Conservation (phyloP, 2,113 vertebrate genomes). For the Ochotona curzoniae region DNA sequence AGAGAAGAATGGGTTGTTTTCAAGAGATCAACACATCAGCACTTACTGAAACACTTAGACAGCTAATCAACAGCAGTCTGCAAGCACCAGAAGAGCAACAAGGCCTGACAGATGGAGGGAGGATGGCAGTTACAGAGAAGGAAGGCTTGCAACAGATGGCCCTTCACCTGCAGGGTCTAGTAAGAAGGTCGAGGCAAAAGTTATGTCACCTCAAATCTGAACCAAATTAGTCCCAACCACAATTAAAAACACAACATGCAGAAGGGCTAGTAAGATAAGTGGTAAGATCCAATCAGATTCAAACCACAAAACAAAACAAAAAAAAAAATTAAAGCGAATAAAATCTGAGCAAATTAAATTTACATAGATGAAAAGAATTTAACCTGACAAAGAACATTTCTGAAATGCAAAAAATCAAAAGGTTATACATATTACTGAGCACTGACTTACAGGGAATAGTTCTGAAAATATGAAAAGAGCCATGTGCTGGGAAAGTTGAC, state of each 20-base stretch:
- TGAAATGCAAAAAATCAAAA: constrained; percentile 45
- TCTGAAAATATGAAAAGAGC: background rate
- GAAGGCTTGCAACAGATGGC: background rate
- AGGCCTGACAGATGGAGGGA: background rate
- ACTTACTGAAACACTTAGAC: constrained; percentile 36
- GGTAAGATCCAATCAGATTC: background rate
- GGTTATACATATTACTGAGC: background rate
- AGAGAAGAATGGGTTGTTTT: constrained; percentile 43
- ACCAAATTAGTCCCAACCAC: background rate
- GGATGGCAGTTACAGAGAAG: background rate
- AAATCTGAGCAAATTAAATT: constrained; percentile 36
- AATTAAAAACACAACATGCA: constrained; percentile 21
- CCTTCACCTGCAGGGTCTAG: background rate
- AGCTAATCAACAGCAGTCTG: background rate
- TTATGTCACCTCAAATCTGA: background rate
- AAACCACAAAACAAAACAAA: background rate
- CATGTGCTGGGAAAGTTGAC: background rate
- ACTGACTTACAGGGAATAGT: background rate
- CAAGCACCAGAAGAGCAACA: background rate
- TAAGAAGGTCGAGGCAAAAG: background rate
- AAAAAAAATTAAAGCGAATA: background rate
- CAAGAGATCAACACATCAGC: constrained; percentile 59
- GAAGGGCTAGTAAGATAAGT: background rate
- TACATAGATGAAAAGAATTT: background rate
- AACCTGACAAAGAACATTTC: constrained; percentile 32